These are phyloP conservation scores for Ooceraea biroi DNA, from an alignment of 1,140 invertebrate species.

Conservation along the genomic window DNA sequence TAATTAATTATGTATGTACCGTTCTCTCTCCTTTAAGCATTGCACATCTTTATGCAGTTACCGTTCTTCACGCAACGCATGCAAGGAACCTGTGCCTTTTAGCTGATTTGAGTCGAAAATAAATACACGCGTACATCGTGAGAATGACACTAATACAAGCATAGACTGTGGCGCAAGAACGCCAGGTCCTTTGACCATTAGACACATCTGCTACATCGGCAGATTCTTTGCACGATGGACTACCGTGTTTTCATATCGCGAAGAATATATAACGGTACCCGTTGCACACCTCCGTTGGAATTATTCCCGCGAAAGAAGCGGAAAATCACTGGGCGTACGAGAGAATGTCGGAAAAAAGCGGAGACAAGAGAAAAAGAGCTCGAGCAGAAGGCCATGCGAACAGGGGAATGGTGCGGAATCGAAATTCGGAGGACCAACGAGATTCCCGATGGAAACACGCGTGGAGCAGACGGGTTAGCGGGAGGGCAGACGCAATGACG, in stretches of 20 bases:
- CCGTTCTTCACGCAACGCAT: constrained; percentile 20
- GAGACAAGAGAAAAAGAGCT: constrained; percentile 14
- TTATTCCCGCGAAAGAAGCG: not conserved
- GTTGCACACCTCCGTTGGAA: not conserved
- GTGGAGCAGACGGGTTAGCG: constrained; percentile 65
- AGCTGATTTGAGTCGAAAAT: not conserved
- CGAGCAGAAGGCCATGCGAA: constrained; percentile 35
- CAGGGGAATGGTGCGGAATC: not conserved
- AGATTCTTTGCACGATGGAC: constrained; percentile 72
- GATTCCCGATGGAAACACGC: constrained; percentile 55
- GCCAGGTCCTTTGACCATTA: constrained; percentile 68
- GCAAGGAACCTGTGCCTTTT: not conserved
- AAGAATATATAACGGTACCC: constrained; percentile 78
- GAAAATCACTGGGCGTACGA: not conserved
- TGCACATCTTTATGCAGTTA: not conserved
- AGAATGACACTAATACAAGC: not conserved
- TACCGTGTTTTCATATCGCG: constrained; percentile 80
- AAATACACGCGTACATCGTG: not conserved
- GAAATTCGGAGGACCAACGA: constrained; percentile 50
- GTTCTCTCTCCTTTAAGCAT: constrained; percentile 7
- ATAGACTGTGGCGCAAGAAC: not conserved
- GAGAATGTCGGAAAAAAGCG: constrained; percentile 16
- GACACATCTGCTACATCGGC: constrained; percentile 76
- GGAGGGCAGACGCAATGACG: constrained; percentile 82
- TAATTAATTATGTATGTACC: constrained; percentile 33